Percentiles rank a stretch among this genome's conserved stretches.
These are phyloP conservation scores for Drosophila ustulata DNA, from an alignment of 2,888 invertebrate genomes.

Conservation along the genomic window DNA sequence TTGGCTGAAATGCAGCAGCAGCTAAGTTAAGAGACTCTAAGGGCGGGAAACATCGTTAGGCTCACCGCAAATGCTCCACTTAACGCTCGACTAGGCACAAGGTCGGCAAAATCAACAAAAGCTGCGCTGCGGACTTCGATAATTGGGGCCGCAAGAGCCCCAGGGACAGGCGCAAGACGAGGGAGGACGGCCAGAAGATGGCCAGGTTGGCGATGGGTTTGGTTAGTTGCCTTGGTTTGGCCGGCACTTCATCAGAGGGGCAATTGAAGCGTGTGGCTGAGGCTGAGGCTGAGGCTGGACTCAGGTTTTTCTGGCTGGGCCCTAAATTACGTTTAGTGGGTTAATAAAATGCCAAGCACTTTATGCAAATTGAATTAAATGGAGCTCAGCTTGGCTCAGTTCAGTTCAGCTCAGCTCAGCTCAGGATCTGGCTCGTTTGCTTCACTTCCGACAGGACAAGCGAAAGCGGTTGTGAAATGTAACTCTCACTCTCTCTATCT, in stretches of 20 bases:
- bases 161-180: conserved; percentile 46
- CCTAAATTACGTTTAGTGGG: conserved; percentile 79
- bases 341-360: conserved; percentile 77
- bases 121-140: conserved; percentile 61
- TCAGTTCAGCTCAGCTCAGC: conserved; percentile 22
- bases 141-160: conserved; percentile 68
- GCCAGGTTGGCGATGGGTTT: conserved; percentile 2
- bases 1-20: conserved; percentile 42
- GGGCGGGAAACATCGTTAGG: conserved; percentile 46
- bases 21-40: neutral
- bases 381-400: conserved; percentile 53
- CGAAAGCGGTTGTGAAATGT: conserved; percentile 51
- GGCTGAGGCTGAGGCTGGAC: conserved; percentile 40
- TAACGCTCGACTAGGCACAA: conserved; percentile 75
- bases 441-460: conserved; percentile 49
- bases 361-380: conserved; percentile 78
- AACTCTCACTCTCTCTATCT: conserved; percentile 1
- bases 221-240: conserved; percentile 12
- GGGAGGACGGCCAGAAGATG: conserved; percentile 5
- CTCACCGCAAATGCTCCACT: conserved; percentile 70
- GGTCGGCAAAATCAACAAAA: conserved; percentile 75
- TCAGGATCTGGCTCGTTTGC: conserved; percentile 55
- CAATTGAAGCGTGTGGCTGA: conserved; percentile 66
- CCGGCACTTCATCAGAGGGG: conserved; percentile 70
- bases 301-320: conserved; percentile 51